Conservation (phyloP, 2,888 invertebrate genomes). For the Dryadula phaetusa region DNA sequence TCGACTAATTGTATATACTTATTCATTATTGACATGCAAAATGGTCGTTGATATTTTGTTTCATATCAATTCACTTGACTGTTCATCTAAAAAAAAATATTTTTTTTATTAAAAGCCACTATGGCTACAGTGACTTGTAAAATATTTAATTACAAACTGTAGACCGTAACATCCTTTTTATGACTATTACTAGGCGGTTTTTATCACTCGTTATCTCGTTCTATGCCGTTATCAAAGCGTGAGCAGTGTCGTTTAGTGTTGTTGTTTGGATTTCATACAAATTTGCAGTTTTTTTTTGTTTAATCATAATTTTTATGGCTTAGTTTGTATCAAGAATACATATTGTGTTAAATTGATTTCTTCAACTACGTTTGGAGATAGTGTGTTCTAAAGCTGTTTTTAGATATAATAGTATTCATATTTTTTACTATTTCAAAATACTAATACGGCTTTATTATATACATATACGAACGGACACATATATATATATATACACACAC, state of each 20-base stretch:
- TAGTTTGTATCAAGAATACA: background rate
- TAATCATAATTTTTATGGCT: background rate
- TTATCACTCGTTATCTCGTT: slow-evolving; percentile 43
- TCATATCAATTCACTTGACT: no score
- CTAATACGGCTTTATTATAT: no score
- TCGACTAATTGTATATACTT: no score
- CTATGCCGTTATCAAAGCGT: slow-evolving; percentile 39
- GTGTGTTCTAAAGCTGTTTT: no score
- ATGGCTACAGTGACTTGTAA: background rate
- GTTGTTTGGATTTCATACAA: slow-evolving; percentile 5
- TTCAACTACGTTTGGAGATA: no score
- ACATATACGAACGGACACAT: no score
- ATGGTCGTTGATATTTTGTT: no score
- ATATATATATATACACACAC: no score
- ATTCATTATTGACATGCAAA: no score
- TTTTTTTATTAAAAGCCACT: background rate
- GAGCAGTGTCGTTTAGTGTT: slow-evolving; percentile 25
- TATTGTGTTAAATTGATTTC: no score
- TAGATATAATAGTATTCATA: no score
- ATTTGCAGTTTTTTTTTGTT: background rate
- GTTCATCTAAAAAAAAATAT: no score
- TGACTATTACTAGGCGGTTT: slow-evolving; percentile 45
- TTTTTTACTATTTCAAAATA: background rate
- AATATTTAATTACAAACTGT: slow-evolving; percentile 1
- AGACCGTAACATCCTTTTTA: slow-evolving; percentile 23